Evolutionary conservation across 2,888 invertebrate genomes (phyloP), one percentile per base, ranked within the genome.

Genomic region (Hemaris fuciformis): DNA sequence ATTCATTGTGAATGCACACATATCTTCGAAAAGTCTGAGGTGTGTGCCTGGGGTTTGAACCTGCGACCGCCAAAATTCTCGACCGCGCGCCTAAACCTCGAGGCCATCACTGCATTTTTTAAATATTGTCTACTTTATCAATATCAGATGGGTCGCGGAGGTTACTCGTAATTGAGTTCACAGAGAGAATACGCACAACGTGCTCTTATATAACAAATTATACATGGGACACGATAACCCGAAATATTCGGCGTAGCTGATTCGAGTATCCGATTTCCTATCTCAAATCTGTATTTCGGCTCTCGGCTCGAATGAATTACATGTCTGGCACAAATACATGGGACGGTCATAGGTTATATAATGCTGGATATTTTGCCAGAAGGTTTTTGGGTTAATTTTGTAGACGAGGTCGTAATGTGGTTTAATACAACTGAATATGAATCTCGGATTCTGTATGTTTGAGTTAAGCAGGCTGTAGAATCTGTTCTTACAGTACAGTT

Each of bases 361-460:
- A 48, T 27, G 15, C 27, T n/a, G 25, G 25, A 15, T 48, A 53
- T 53, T 45, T 31, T 27, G 53, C 53, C 53, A 27, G 31, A 27
- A 20, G 18, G 31, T 27, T 53, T 53, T 27, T 31, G 18, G 53
- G 53, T 53, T 53, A 53, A 53, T 53, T 48, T n/a, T n/a, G n/a
- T n/a, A n/a, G n/a, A n/a, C n/a, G n/a, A n/a, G n/a, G n/a, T n/a
- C n/a, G n/a, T n/a, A n/a, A n/a, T n/a, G n/a, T n/a, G n/a, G n/a
- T n/a, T n/a, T 38, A n/a, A 4, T 38, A 38, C 13, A 38, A 4
- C 3, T 38, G n/a, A 38, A 38, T 38, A 13, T 38, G 38, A n/a
- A 38, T 3, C 1, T 34, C 2, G 2, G 13, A 0, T n/a, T n/a
- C n/a, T n/a, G n/a, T n/a, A n/a, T 10, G 34, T 6, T 34, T 34